phyloP scores from a whole-genome alignment of 2,888 invertebrate genomes.

The Ypsolopha sequella region DNA sequence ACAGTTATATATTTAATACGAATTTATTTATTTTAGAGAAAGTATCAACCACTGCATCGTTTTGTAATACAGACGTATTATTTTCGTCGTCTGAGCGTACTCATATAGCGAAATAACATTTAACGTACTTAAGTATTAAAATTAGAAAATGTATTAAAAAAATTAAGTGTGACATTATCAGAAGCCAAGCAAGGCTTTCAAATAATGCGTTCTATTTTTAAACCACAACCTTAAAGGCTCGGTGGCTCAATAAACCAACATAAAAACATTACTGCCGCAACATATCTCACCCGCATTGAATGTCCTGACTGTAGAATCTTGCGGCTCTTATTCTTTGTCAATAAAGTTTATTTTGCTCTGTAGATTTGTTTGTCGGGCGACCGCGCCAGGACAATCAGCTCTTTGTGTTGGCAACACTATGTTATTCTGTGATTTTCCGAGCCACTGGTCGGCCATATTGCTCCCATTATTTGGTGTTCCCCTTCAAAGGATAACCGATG shows the following conservation, averaged over 20 bases:
- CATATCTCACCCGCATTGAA: constrained; percentile 7
- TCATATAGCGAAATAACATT: too few relatives aligned
- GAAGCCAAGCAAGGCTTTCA: background rate
- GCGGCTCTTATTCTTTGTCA: too few relatives aligned
- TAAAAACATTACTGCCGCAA: background rate
- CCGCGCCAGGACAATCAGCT: constrained; percentile 31
- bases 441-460: constrained; percentile 40
- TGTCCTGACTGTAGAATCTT: too few relatives aligned
- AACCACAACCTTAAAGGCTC: background rate
- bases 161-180: too few relatives aligned
- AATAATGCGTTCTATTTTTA: background rate
- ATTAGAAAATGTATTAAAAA: too few relatives aligned
- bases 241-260: constrained; percentile 1
- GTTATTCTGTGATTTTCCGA: constrained; percentile 56
- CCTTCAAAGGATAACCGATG: constrained; percentile 16
- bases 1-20: too few relatives aligned
- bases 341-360: too few relatives aligned
- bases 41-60: too few relatives aligned
- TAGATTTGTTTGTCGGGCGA: constrained; percentile 18
- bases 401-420: constrained; percentile 21
- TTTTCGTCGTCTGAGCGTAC: too few relatives aligned
- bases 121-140: too few relatives aligned
- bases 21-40: too few relatives aligned
- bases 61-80: too few relatives aligned
- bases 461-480: constrained; percentile 31